A percentile compares a stretch with the other conserved stretches of the same genome.
phyloP scores from a whole-genome alignment of 2,888 invertebrate species.

The Eremobia ochroleuca region DNA sequence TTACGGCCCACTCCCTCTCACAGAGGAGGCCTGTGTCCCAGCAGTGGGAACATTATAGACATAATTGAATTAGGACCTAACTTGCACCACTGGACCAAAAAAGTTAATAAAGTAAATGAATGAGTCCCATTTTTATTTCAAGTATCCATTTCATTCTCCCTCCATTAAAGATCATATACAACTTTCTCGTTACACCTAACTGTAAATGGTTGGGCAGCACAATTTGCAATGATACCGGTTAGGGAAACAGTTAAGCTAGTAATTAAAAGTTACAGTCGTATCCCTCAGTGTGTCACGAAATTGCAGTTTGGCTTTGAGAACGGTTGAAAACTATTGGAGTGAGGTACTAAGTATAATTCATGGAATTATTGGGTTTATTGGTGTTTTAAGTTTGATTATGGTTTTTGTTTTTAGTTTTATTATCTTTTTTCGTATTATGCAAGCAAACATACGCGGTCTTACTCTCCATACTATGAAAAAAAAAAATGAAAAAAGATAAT shows the following conservation, averaged over 20 bases:
- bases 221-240: slow-evolving; percentile 41
- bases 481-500: too few species aligned
- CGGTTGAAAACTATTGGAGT: slow-evolving; percentile 10
- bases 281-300: slow-evolving; percentile 26
- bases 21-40: too few species aligned
- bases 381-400: background rate
- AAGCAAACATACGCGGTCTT: background rate
- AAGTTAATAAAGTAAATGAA: background rate
- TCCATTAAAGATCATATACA: background rate
- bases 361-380: too few species aligned
- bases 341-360: slow-evolving; percentile 18
- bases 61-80: background rate
- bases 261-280: slow-evolving; percentile 51
- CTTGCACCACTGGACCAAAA: background rate
- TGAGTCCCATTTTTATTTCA: background rate
- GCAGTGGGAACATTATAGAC: too few species aligned
- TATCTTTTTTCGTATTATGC: too few species aligned
- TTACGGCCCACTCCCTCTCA: too few species aligned
- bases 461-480: too few species aligned
- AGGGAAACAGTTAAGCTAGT: slow-evolving; percentile 33
- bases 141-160: background rate
- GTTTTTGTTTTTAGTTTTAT: background rate
- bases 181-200: background rate
- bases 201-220: background rate
- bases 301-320: slow-evolving; percentile 31